A percentile compares a stretch with the other conserved stretches of the same genome.
Evolutionary conservation across 1,140 invertebrate genomes (phyloP).

Genomic region (Colletes latitarsis): DNA sequence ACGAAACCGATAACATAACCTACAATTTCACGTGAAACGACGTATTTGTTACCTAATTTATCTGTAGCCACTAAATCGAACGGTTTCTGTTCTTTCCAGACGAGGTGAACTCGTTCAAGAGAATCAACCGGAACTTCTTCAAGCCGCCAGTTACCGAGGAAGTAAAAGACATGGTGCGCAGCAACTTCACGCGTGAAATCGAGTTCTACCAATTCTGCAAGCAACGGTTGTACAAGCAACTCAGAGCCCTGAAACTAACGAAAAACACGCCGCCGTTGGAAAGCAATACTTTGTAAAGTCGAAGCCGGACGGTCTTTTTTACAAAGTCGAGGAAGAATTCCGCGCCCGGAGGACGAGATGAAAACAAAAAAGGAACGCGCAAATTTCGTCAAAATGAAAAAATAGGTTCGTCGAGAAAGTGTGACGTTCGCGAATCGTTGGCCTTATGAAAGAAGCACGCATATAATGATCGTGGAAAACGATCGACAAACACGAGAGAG

Average conservation of each 20-base stretch:
- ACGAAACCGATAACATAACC: no score
- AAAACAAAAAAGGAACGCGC: neutral
- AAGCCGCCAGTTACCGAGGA: conserved; percentile 93
- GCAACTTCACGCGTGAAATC: conserved; percentile 93
- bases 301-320: neutral
- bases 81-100: conserved; percentile 79
- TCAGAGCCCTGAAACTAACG: conserved; percentile 84
- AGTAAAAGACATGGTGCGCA: conserved; percentile 92
- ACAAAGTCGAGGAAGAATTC: neutral
- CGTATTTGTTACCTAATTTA: no score
- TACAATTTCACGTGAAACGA: no score
- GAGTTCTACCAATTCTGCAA: conserved; percentile 96
- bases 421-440: neutral
- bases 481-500: neutral
- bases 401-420: no score
- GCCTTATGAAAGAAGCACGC: neutral
- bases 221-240: conserved; percentile 91
- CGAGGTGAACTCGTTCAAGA: conserved; percentile 87
- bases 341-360: no score
- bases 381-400: neutral
- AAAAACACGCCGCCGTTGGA: neutral
- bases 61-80: no score
- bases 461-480: neutral
- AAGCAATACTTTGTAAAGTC: conserved; percentile 2
- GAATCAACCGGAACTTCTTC: conserved; percentile 92